Conservation (phyloP, 2,797 vertebrate species). For the Microctenopoma steveboyesi region DNA sequence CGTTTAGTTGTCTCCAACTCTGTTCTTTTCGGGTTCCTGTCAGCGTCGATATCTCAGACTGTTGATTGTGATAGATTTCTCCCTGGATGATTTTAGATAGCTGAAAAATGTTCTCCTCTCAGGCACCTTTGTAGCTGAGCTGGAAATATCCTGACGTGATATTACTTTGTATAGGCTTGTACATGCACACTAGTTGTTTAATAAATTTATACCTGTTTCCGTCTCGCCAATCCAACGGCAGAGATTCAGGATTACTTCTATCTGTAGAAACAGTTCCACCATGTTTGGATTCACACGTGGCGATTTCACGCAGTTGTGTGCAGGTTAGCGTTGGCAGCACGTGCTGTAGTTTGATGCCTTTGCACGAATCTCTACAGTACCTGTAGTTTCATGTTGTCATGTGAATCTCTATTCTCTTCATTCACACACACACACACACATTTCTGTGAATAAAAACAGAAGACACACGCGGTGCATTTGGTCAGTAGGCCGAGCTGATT, state of each 20-base stretch:
- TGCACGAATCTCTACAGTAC: not conserved
- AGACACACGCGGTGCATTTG: constrained; percentile 12
- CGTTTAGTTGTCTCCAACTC: not conserved
- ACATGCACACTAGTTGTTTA: not conserved
- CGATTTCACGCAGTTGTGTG: too few species aligned
- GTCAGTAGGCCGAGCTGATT: constrained; percentile 47
- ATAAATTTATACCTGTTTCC: constrained; percentile 2
- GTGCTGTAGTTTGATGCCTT: not conserved
- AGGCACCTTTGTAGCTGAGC: not conserved
- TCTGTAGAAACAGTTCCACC: not conserved
- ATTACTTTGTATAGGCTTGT: not conserved
- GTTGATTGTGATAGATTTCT: constrained; percentile 10
- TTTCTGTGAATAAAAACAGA: not conserved
- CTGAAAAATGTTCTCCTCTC: not conserved
- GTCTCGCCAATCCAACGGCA: not conserved
- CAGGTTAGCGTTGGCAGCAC: not conserved
- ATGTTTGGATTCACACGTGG: not conserved
- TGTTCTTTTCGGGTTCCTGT: constrained; percentile 3
- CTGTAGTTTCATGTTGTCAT: not conserved
- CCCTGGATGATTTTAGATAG: constrained; percentile 1
- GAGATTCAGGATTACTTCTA: not conserved
- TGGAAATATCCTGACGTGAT: not conserved
- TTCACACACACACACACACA: not conserved
- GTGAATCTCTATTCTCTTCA: not conserved
- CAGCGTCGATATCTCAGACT: not conserved